A percentile compares a stretch with the other conserved stretches of the same genome.
phyloP scores from a whole-genome alignment of 2,113 vertebrate genomes.

The Todiramphus chloris region DNA sequence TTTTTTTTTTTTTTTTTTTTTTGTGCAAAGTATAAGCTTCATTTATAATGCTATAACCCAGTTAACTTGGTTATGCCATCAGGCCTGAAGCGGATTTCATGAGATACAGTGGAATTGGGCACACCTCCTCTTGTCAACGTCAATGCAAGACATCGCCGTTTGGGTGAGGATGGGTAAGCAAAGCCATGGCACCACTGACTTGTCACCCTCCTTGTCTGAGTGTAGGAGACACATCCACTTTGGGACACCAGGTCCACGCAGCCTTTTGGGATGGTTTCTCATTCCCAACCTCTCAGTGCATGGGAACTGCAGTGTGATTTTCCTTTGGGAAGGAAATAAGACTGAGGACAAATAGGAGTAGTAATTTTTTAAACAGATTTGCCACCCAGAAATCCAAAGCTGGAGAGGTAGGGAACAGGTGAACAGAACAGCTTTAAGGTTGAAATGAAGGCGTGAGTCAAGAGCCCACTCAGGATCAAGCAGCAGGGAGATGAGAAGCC shows the following conservation, averaged over 20 bases:
- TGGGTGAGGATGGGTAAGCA: not conserved
- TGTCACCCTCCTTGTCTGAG: not conserved
- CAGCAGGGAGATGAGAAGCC: not conserved
- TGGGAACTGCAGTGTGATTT: not conserved
- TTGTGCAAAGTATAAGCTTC: not conserved
- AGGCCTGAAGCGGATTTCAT: not conserved
- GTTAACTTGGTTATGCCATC: not conserved
- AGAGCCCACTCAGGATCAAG: not conserved
- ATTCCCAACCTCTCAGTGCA: accelerated
- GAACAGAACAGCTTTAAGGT: not conserved
- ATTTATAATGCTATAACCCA: not conserved
- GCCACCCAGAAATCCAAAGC: not conserved
- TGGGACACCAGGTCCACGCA: not conserved
- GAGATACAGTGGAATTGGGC: not conserved
- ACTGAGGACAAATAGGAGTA: not conserved
- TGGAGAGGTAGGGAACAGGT: not conserved
- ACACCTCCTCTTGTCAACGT: not conserved
- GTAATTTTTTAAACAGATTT: not conserved
- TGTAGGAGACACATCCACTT: not conserved
- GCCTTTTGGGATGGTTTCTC: not conserved
- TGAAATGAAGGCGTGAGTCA: not conserved
- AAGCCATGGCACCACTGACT: not conserved
- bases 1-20: not conserved
- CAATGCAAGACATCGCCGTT: not conserved
- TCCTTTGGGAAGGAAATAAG: not conserved